Evolutionary conservation across 2,113 vertebrate genomes (phyloP).

Genomic region (Cnemophilus loriae): DNA sequence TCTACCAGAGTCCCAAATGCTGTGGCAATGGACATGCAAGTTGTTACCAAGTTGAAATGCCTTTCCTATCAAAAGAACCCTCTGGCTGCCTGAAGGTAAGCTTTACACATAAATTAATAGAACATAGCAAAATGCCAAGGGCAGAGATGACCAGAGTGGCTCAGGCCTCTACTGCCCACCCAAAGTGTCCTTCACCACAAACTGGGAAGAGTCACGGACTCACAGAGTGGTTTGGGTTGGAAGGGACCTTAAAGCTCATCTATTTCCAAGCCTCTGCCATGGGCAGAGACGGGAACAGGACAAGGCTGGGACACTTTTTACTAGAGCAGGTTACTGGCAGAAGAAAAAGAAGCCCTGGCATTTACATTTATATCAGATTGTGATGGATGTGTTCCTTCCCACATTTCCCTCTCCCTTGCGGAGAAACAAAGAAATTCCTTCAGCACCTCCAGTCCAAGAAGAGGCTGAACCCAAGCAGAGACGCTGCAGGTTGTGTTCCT

Average conservation of each 20-base stretch:
- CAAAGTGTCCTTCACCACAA: not conserved
- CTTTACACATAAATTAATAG: not conserved
- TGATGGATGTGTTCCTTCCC: not conserved
- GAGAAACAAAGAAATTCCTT: not conserved
- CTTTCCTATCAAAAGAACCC: not conserved
- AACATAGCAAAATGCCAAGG: not conserved
- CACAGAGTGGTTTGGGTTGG: not conserved
- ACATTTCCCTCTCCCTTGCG: not conserved
- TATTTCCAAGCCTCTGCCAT: not conserved
- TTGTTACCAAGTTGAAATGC: not conserved
- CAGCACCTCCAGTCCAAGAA: not conserved
- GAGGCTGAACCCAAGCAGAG: not conserved
- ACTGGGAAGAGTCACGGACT: not conserved
- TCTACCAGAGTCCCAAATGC: fast-evolving
- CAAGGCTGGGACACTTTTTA: not conserved
- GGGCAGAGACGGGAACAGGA: not conserved
- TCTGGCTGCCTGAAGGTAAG: not conserved
- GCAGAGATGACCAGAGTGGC: not conserved
- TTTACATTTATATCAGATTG: not conserved
- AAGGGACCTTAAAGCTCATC: not conserved
- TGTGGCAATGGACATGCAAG: not conserved
- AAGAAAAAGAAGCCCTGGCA: not conserved
- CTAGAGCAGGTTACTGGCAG: not conserved
- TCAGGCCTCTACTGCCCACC: not conserved
- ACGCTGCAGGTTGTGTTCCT: not conserved